A percentile compares a stretch with the other conserved stretches of the same genome.
These are phyloP conservation scores for Otus scops DNA, from an alignment of 2,797 vertebrate genomes.

Conservation along the genomic window DNA sequence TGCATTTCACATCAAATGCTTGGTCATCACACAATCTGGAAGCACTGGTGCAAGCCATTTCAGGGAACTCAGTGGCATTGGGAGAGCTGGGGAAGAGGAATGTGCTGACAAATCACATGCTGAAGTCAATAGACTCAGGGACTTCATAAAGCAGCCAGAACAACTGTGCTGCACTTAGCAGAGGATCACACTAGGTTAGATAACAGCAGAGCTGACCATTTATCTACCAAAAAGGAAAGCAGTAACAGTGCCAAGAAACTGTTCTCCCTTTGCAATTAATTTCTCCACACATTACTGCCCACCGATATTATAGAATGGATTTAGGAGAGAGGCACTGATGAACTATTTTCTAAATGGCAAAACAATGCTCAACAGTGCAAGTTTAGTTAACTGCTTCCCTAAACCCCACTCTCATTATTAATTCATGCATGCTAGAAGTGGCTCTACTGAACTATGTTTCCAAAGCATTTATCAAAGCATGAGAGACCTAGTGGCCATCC, in stretches of 20 bases:
- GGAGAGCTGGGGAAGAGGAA: neutral
- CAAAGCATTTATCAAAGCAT: neutral
- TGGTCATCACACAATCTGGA: neutral
- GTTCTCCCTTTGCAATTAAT: neutral
- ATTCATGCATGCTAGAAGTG: neutral
- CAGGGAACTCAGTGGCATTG: rapidly evolving
- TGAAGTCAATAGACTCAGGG: rapidly evolving
- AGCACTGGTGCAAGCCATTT: rapidly evolving
- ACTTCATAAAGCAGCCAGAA: neutral
- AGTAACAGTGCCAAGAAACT: neutral
- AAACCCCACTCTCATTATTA: neutral
- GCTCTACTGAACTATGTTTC: neutral
- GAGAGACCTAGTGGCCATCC: neutral
- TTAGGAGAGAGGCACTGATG: neutral
- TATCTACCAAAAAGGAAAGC: neutral
- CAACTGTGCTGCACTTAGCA: neutral
- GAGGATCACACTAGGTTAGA: neutral
- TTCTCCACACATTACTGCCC: neutral
- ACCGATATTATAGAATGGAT: neutral
- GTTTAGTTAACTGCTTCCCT: neutral
- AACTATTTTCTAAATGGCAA: neutral
- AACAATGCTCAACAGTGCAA: neutral
- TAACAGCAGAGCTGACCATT: neutral
- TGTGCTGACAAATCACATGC: rapidly evolving
- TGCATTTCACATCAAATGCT: neutral